These are phyloP conservation scores for Lamellibrachia columna DNA, from an alignment of 2,888 invertebrate genomes.

Conservation along the genomic window DNA sequence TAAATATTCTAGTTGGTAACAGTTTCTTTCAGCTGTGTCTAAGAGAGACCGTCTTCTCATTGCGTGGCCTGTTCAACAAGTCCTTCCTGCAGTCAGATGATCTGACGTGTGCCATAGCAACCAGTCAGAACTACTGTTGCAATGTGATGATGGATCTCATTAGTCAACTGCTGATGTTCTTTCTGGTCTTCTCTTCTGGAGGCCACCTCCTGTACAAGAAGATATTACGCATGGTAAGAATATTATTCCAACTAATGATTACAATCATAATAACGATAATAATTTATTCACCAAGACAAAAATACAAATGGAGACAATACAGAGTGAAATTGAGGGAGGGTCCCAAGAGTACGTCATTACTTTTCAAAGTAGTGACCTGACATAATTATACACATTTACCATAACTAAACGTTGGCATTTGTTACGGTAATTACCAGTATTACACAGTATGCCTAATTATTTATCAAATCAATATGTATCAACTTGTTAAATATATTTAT, in stretches of 20 bases:
- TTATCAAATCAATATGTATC: no score
- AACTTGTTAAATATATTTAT: no score
- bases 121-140: background rate
- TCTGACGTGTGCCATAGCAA: background rate
- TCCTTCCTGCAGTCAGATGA: background rate
- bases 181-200: background rate
- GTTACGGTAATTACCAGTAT: no score
- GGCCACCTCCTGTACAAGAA: background rate
- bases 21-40: background rate
- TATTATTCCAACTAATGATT: background rate
- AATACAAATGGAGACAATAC: no score
- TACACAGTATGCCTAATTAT: no score
- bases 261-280: no score
- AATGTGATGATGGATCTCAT: background rate
- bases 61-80: constrained; percentile 3
- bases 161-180: background rate
- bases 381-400: no score
- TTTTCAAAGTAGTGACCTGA: no score
- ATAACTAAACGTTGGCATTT: no score
- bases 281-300: no score
- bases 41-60: background rate
- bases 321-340: no score
- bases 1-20: background rate
- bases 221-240: background rate
- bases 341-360: no score